These are phyloP conservation scores for Protomyctophum bolini DNA, from an alignment of 2,113 vertebrate genomes.

Conservation along the genomic window DNA sequence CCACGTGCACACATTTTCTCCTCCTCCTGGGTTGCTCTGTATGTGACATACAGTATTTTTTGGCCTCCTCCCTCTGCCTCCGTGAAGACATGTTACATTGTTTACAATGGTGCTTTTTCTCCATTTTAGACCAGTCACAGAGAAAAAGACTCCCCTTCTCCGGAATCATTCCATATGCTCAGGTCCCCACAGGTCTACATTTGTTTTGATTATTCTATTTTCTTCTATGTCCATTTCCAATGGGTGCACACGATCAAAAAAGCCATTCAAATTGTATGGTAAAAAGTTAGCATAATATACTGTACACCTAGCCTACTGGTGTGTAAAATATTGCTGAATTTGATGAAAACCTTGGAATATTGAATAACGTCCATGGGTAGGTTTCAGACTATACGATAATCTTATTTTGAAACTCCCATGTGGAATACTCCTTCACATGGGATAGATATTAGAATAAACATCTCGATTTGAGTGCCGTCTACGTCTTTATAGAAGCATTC, in stretches of 20 bases:
- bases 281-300: neutral
- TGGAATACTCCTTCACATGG: neutral
- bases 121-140: slow-evolving; percentile 99
- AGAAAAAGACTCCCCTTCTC: slow-evolving; percentile 99
- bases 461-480: slow-evolving; percentile 13
- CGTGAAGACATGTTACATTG: slow-evolving; percentile 62
- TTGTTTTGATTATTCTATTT: slow-evolving; percentile 81
- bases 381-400: neutral
- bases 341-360: neutral
- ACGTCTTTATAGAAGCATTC: slow-evolving; percentile 13
- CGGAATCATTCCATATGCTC: slow-evolving; percentile 99
- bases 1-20: slow-evolving; percentile 49
- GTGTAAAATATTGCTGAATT: no score
- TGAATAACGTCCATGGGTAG: neutral
- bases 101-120: slow-evolving; percentile 95
- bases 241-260: slow-evolving; percentile 43
- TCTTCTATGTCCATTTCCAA: slow-evolving; percentile 64
- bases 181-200: slow-evolving; percentile 96
- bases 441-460: neutral
- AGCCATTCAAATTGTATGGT: slow-evolving; percentile 3
- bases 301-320: no score
- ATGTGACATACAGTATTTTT: slow-evolving; percentile 46
- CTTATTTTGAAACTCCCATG: neutral
- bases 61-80: slow-evolving; percentile 51
- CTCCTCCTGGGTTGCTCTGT: slow-evolving; percentile 51